phyloP scores from a whole-genome alignment of 2,888 invertebrate species.

The Ichneumoninae sp. region DNA sequence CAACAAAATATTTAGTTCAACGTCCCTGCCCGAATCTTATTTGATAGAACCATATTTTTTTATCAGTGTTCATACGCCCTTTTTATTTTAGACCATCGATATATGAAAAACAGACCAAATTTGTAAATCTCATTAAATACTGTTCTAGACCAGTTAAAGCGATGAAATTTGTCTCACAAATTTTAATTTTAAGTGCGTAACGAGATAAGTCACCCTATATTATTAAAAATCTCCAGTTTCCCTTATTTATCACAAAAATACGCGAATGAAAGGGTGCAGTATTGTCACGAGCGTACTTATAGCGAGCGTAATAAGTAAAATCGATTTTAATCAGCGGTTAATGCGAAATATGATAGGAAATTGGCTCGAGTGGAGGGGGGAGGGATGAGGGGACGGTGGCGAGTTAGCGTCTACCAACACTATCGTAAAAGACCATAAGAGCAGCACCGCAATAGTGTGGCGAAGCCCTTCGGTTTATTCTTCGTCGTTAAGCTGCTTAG shows the following conservation, averaged over 20 bases:
- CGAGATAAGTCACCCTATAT: too few species aligned
- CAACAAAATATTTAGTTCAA: too few species aligned
- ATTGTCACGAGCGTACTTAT: not conserved
- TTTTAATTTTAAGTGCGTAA: too few species aligned
- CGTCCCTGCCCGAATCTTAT: too few species aligned
- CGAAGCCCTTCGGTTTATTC: constrained; percentile 66
- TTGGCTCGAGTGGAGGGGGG: constrained; percentile 59
- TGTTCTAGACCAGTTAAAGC: too few species aligned
- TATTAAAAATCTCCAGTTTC: not conserved
- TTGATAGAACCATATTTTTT: too few species aligned
- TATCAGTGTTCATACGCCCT: too few species aligned
- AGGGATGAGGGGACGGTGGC: constrained; percentile 9
- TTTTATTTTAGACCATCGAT: too few species aligned
- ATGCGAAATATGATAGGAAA: constrained; percentile 79
- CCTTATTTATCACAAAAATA: not conserved
- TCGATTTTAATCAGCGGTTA: constrained; percentile 78
- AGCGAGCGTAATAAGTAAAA: constrained; percentile 49
- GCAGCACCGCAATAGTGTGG: constrained; percentile 61
- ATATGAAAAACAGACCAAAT: too few species aligned
- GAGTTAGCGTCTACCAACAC: constrained; percentile 13
- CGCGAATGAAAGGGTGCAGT: not conserved
- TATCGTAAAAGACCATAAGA: constrained; percentile 43
- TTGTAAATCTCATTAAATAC: too few species aligned
- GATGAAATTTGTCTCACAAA: too few species aligned
- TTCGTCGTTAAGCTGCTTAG: constrained; percentile 66